Base-by-base conservation (phyloP, 2,888 invertebrate genomes). In the Therioaphis trifolii region DNA sequence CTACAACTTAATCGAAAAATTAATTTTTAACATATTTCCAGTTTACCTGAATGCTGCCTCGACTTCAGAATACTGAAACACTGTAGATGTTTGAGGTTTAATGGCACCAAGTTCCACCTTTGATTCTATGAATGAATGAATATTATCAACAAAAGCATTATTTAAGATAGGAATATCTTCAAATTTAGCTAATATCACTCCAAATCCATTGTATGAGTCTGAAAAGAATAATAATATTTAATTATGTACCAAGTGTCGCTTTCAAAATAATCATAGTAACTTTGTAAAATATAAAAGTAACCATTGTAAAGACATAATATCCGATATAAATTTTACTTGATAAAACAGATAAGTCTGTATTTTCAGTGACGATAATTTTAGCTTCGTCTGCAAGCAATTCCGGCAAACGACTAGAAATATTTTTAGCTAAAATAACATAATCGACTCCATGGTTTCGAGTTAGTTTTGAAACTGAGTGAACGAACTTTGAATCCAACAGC, bases 111-210 rank as follows among this genome's bases (percentile, higher is more conserved):
- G 87, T 75, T 88, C 87, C 84, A 92, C 90, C 69, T 92, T 92
- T 68, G 90, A 88, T 4, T 88, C 87, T 9, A 92, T 87, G 52
- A 91, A 88, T 7, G 88, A 86, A 9, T 90, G 89, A 46, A 78
- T 55, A 14, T 14, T 14, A 29, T 78, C 40, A 7, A 68, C 40
- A 40, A 91, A 90, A 40, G 89, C 88, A 78, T 88, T 86, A 89
- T 91, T 91, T 74, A 90, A 90, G 40, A 88, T 87, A 87, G 92
- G 91, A 84, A 92, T 88, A 11, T 91, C 90, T 87, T 92, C 92
- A 85, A 91, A 88, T 40, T 91, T 88, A 85, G 92, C 91, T 78
- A 72, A 63, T 74, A 82, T 24, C 9, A 82, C 49, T 63, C 7
- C 27, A 61, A 85, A 69, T 77, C 75, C 35, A 58, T 35, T 18